Conservation (phyloP, 2,888 invertebrate species). For the Campaea margaritaria region DNA sequence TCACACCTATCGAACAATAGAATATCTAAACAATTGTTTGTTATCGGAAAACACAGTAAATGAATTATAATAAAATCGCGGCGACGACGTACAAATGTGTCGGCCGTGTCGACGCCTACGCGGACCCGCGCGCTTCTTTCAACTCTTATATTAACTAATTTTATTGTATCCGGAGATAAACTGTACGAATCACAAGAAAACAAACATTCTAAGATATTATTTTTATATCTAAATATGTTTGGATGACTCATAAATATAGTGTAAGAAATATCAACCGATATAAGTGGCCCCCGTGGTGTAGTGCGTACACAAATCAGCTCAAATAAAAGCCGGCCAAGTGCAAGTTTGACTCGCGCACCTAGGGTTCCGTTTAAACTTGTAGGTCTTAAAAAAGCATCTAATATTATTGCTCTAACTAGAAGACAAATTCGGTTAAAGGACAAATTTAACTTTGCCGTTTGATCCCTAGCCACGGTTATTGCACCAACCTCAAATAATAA, state of each 20-base stretch:
- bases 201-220: conserved; percentile 18
- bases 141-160: conserved; percentile 49
- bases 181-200: conserved; percentile 21
- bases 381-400: too few relatives aligned
- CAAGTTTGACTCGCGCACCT: too few relatives aligned
- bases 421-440: too few relatives aligned
- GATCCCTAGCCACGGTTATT: too few relatives aligned
- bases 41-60: conserved; percentile 73
- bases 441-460: too few relatives aligned
- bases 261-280: not conserved
- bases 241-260: conserved; percentile 4
- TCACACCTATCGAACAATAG: conserved; percentile 45
- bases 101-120: conserved; percentile 75
- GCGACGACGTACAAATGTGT: conserved; percentile 76
- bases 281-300: not conserved
- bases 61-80: conserved; percentile 81
- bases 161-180: conserved; percentile 39
- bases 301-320: too few relatives aligned
- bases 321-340: too few relatives aligned
- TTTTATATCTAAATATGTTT: conserved; percentile 2
- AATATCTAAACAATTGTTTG: conserved; percentile 50
- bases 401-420: too few relatives aligned
- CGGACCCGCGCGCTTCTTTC: conserved; percentile 53
- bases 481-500: too few relatives aligned
- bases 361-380: too few relatives aligned